These are phyloP conservation scores for Dryococelus australis DNA, from an alignment of 2,888 invertebrate species.

Conservation along the genomic window DNA sequence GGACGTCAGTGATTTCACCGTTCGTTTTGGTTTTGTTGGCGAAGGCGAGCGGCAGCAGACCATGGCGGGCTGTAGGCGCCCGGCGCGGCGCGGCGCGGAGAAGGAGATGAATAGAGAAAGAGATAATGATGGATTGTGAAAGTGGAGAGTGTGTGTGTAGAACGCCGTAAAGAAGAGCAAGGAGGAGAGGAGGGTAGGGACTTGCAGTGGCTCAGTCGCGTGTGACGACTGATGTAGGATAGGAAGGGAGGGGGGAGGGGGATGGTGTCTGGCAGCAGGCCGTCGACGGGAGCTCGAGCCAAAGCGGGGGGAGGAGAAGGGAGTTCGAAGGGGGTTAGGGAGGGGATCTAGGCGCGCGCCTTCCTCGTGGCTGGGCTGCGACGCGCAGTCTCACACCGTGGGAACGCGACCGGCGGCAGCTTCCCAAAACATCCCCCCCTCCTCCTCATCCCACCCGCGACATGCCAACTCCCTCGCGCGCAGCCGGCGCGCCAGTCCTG, in stretches of 20 bases:
- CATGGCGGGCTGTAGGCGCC: no score
- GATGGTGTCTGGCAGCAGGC: conserved; percentile 8
- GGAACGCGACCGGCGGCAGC: conserved; percentile 16
- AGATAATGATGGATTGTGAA: conserved; percentile 16
- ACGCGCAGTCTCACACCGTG: conserved; percentile 5
- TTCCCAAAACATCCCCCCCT: neutral
- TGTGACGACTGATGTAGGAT: neutral
- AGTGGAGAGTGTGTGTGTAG: neutral
- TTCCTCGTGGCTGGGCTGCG: neutral
- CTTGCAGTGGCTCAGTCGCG: conserved; percentile 10
- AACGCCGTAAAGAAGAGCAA: no score
- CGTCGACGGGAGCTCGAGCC: neutral
- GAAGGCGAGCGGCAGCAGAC: neutral
- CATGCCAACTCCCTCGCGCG: neutral
- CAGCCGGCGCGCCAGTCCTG: neutral
- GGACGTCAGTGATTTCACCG: neutral
- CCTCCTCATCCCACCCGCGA: neutral
- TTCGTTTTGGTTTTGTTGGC: neutral
- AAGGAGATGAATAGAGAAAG: neutral
- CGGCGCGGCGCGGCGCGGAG: neutral
- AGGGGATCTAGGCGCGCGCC: neutral
- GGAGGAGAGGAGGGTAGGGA: neutral
- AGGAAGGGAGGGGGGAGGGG: neutral
- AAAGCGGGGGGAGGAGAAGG: neutral
- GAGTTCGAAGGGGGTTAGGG: neutral